Evolutionary conservation across 2,888 invertebrate genomes (phyloP), one percentile per base, ranked within the genome.

Genomic region (Scaptomyza parva): DNA sequence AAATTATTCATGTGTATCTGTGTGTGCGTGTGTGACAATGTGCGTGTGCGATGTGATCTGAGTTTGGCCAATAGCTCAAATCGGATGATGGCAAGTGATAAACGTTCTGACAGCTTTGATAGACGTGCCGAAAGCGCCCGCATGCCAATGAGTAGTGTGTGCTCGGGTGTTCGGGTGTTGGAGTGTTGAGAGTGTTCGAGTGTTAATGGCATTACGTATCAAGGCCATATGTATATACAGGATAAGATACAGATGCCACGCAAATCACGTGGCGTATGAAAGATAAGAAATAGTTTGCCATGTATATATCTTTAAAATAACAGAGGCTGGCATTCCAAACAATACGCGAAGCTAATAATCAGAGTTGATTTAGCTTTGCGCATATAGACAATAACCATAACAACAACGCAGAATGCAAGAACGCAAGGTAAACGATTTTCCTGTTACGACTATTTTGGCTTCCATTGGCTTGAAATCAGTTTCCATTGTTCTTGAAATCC

Each of bases 31-130:
- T 44, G 39, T 20, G 43, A 11, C 66, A 17, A 39, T 14, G 7
- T 18, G 24, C 4, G 24, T 39, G 60, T 64, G 64, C 52, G 65
- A 70, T 70, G 58, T 41, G 52, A 60, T 68, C 59, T 57, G 65
- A 55, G 39, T 48, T 51, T 54, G 55, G 58, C 45, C 73, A 63
- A 72, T 76, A 66, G 73, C 73, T 76, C 76, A 76, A 76, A 71
- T 70, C 66, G 68, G 66, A 64, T 74, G 74, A 75, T 75, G 53
- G 66, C 71, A 54, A 61, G 77, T 78, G 77, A 78, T 78, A 78
- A 78, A 77, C 78, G 75, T 52, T 71, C 68, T 74, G 78, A 75
- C 78, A 78, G 69, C 51, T 75, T 75, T 71, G 78, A 75, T 71
- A 65, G 67, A 76, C 74, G 77, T 62, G 74, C 65, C 57, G 65